A percentile compares a stretch with the other conserved stretches of the same genome.
phyloP scores from a whole-genome alignment of 1,140 invertebrate species.

The Nasonia longicornis region DNA sequence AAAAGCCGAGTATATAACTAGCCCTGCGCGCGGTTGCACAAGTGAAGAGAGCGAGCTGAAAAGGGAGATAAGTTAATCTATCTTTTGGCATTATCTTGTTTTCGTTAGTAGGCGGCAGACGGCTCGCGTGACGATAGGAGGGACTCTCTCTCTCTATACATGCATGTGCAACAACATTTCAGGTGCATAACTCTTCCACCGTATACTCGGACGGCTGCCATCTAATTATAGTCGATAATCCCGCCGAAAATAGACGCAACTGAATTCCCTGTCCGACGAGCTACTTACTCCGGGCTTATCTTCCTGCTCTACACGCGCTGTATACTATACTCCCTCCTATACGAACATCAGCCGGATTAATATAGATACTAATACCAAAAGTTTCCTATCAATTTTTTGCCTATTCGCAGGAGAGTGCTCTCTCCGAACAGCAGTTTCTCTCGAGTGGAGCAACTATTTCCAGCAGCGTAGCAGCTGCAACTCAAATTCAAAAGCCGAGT shows the following conservation, averaged over 20 bases:
- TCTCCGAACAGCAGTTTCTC: not conserved
- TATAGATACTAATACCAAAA: no score
- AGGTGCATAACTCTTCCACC: slow-evolving; percentile 53
- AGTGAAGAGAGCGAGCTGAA: not conserved
- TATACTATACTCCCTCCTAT: no score
- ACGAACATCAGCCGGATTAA: no score
- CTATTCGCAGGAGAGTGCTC: not conserved
- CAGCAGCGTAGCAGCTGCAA: not conserved
- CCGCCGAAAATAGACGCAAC: slow-evolving; percentile 44
- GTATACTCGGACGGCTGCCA: slow-evolving; percentile 27
- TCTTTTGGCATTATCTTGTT: slow-evolving; percentile 52
- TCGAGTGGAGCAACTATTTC: not conserved
- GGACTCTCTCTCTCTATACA: not conserved
- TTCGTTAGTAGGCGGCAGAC: slow-evolving; percentile 45
- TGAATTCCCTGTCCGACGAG: not conserved
- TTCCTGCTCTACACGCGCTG: not conserved
- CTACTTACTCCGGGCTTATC: not conserved
- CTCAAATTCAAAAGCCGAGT: slow-evolving; percentile 18
- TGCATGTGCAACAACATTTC: slow-evolving; percentile 57
- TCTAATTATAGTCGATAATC: slow-evolving; percentile 55
- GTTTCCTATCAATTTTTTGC: not conserved
- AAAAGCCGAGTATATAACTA: not conserved
- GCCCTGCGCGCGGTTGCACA: not conserved
- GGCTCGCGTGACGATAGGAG: slow-evolving; percentile 44
- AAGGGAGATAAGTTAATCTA: slow-evolving; percentile 22